Conservation (phyloP, 1,140 invertebrate genomes). For the Cotesia glomerata region DNA sequence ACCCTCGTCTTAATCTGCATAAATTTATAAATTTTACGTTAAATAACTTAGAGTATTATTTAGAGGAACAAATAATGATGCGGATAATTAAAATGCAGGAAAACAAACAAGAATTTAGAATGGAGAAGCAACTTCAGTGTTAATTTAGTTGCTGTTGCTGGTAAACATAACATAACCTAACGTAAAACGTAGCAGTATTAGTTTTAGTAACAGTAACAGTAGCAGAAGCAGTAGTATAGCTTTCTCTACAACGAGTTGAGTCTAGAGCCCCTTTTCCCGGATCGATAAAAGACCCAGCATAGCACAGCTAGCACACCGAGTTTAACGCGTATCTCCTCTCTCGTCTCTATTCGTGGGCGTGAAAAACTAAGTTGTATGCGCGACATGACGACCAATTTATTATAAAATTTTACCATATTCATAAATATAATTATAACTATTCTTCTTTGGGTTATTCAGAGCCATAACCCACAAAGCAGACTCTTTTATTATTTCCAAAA, state of each 20-base stretch:
- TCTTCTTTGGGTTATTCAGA: neutral
- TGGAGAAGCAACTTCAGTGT: neutral
- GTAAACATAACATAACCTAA: too few species aligned
- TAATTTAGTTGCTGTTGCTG: neutral
- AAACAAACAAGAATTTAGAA: neutral
- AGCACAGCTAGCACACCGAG: neutral
- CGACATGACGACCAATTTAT: constrained; percentile 7
- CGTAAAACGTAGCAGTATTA: too few species aligned
- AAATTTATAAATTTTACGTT: too few species aligned
- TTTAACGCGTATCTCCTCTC: too few species aligned
- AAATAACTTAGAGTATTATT: too few species aligned
- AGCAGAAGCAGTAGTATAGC: neutral
- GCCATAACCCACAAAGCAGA: too few species aligned
- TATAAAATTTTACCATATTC: constrained; percentile 1
- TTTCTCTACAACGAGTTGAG: neutral
- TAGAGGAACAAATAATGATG: neutral
- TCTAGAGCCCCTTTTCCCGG: neutral
- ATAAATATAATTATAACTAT: neutral
- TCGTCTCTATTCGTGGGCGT: neutral
- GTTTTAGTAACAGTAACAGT: too few species aligned
- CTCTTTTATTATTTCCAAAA: too few species aligned
- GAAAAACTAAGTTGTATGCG: constrained; percentile 1
- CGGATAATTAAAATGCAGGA: neutral
- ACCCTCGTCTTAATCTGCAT: too few species aligned
- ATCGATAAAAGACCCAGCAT: neutral